Evolutionary conservation across 2,113 vertebrate genomes (phyloP).

Genomic region (Melanerpes formicivorus): DNA sequence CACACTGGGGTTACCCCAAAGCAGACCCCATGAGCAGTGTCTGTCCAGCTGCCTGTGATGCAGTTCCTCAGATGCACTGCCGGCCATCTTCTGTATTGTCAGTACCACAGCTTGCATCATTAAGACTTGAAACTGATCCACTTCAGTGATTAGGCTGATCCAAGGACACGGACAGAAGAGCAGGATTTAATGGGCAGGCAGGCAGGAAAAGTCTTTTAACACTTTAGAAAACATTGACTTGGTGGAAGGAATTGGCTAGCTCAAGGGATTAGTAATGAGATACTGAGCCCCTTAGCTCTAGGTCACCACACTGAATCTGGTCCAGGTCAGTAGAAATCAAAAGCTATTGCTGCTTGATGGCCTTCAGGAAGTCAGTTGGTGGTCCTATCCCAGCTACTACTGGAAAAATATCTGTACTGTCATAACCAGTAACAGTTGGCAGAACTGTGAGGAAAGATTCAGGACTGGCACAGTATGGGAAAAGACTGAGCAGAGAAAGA

Average conservation of each 20-base stretch:
- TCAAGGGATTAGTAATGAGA: slow-evolving; percentile 73
- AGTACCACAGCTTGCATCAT: background rate
- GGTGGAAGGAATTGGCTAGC: slow-evolving; percentile 68
- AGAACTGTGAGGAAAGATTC: background rate
- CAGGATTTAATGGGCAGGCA: slow-evolving; percentile 58
- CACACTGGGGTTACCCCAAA: background rate
- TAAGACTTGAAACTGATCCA: slow-evolving; percentile 58
- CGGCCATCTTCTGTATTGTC: background rate
- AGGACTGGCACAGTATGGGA: background rate
- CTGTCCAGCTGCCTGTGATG: background rate
- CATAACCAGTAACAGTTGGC: background rate
- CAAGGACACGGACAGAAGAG: slow-evolving; percentile 54
- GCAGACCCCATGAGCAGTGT: background rate
- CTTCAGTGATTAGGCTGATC: slow-evolving; percentile 62
- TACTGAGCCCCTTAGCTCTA: slow-evolving; percentile 66
- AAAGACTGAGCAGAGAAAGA: background rate
- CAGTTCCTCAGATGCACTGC: background rate
- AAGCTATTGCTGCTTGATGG: slow-evolving; percentile 36
- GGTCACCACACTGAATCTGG: slow-evolving; percentile 67
- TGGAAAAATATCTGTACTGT: background rate
- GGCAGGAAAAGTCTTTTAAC: slow-evolving; percentile 70
- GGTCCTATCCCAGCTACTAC: slow-evolving; percentile 26
- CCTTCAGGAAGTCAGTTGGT: slow-evolving; percentile 49
- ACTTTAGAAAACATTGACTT: slow-evolving; percentile 66
- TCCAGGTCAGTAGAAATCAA: slow-evolving; percentile 68